Base-by-base conservation (phyloP, 1,140 invertebrate species). In the Drosophila tropicalis region DNA sequence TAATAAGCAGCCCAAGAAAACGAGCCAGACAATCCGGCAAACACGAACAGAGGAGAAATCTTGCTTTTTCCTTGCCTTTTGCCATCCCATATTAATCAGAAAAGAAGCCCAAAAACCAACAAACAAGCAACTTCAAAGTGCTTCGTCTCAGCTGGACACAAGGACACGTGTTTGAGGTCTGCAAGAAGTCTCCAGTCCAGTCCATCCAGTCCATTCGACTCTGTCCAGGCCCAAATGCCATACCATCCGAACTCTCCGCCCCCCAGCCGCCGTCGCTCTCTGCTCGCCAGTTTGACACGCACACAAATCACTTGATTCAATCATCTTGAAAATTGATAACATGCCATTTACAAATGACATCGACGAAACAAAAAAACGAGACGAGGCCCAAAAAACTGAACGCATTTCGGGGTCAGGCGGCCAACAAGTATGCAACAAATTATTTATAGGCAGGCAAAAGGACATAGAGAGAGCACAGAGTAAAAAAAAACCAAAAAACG, bases 291-390 rank as follows among this genome's bases (percentile, higher is more conserved):
- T 77, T 73, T 87, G 83, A 79, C 83, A 87, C 83, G 83, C 83
- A 87, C 83, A 87, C 83, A 89, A 89, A 89, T 89, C 84, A 87
- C 83, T 90, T 87, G 83, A 91, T 91, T 91, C 90, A 91, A 91
- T 91, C 90, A 91, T 91, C 90, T 91, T 70, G 90, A 91, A 91
- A 91, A 91, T 91, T 91, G 90, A 91, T 91, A 91, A 85, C 90
- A 91, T 91, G 74, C 86, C 90, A 91, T 91, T 91, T 91, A 85
- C 90, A 90, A 91, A 91, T 91, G 90, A 91, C 90, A 91, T 73
- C 76, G 69, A 62, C 76, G 72, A 75, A 29, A 29, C 29, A 29
- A 29, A 29, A 29, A 29, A 44, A 63, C 29, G 47, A 47, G 15
- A 47, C 9, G 7, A 22, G 22, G 56, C 39, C 62, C 67, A 72